Evolutionary conservation across 2,113 vertebrate genomes (phyloP), one percentile per base, ranked within the genome.

Genomic region (Periophthalmus modestus): DNA sequence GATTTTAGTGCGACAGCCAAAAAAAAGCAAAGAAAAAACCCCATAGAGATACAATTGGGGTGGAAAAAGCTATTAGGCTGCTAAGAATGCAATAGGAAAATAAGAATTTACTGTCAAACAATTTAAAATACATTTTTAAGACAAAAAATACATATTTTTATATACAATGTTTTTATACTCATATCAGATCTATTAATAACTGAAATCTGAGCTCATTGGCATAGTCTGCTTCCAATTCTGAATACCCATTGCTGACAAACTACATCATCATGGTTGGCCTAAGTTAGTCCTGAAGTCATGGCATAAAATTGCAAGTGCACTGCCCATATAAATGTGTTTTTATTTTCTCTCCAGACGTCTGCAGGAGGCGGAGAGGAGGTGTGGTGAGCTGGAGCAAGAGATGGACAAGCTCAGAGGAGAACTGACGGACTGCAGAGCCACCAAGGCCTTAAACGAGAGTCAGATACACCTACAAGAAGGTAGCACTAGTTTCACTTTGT

Each of bases 311-410:
- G 62, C 39, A 14, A 48, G 33, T 12, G 68, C 9, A 1, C 23
- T 47, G 15, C 68, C 13, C 5, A 58, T 23, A 4, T 9, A 1
- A 55, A 5, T 48, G 15, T 58, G 62, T 2, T 11, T 43, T 15
- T 50, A 36, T 36, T 58, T 88, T 84, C 83, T 85, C 69, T 85
- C 54, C 92, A 96, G 95, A 81, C 82, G 89, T 81, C 86, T 94
- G 71, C 72, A 84, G 55, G 85, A 88, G 48, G 85, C 87, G 24
- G 86, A 92, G 68, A 85, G 54, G 61, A 80, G 75, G 50, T 90
- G 88, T 24, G 69, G 59, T 69, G 87, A 92, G 61, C 74, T 93
- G 78, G 87, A 92, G 73, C 81, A 61, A 58, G 85, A 92, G 78
- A 89, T 92, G 82, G 62, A 77, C 24, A 78, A 46, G 28, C 48